phyloP scores from a whole-genome alignment of 2,888 invertebrate genomes.

The Litoditis marina region DNA sequence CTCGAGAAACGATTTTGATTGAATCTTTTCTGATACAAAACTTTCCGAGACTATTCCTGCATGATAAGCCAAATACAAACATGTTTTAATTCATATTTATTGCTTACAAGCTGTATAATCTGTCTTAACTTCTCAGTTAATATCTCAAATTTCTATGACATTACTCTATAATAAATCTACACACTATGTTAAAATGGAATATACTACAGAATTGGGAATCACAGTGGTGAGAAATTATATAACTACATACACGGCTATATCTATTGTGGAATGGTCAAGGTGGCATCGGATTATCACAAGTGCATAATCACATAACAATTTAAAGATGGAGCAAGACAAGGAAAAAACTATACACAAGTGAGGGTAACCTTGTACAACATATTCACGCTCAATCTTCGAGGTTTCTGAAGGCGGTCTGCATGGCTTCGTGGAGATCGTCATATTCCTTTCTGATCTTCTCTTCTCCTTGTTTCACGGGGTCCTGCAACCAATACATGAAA shows the following conservation, averaged over 20 bases:
- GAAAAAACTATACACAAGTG: background rate
- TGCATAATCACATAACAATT: background rate
- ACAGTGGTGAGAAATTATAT: background rate
- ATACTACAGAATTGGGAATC: background rate
- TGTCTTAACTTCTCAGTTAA: background rate
- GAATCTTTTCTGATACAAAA: no score
- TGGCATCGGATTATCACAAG: background rate
- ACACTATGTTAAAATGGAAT: background rate
- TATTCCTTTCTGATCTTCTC: slow-evolving; percentile 93
- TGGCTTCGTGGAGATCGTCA: slow-evolving; percentile 92
- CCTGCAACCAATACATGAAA: slow-evolving; percentile 67
- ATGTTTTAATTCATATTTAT: no score
- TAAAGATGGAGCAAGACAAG: background rate
- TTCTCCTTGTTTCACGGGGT: slow-evolving; percentile 96
- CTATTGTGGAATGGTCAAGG: background rate
- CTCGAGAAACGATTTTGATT: no score
- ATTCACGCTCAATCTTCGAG: slow-evolving; percentile 81
- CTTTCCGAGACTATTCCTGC: no score
- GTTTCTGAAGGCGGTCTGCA: slow-evolving; percentile 74
- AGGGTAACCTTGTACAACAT: background rate
- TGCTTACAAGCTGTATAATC: no score
- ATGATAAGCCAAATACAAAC: no score
- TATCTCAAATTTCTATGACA: background rate
- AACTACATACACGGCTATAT: background rate
- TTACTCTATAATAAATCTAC: background rate